Evolutionary conservation across 2,113 vertebrate species (phyloP).

Genomic region (Chaetura pelagica): DNA sequence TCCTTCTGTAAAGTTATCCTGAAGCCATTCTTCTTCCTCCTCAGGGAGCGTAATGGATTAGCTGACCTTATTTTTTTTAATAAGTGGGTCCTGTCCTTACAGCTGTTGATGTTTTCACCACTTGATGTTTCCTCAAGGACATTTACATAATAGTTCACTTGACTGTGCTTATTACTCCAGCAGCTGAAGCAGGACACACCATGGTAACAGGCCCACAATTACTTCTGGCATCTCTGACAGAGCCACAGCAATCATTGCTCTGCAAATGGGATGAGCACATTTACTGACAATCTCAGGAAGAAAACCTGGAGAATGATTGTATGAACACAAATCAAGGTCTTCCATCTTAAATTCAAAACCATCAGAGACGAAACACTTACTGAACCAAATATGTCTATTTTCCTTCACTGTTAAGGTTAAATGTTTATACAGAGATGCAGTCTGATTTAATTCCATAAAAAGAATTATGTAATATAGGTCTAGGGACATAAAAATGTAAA

Average conservation of each 20-base stretch:
- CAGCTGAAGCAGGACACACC: background rate
- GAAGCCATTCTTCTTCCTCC: background rate
- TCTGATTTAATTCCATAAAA: background rate
- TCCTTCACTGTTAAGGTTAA: background rate
- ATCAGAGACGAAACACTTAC: background rate
- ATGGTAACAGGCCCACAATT: background rate
- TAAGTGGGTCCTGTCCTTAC: background rate
- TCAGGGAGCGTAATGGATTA: background rate
- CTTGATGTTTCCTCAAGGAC: background rate
- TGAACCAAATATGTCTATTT: background rate
- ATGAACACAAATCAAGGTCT: background rate
- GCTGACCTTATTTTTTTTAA: background rate
- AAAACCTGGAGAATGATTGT: background rate
- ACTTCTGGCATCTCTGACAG: background rate
- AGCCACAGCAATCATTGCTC: background rate
- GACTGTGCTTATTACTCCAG: background rate
- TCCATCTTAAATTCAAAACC: background rate
- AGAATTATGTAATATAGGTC: background rate
- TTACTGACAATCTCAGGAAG: background rate
- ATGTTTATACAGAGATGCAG: background rate
- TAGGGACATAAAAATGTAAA: background rate
- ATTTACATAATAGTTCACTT: constrained; percentile 3
- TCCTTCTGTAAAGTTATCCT: background rate
- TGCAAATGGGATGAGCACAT: background rate
- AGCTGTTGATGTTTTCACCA: constrained; percentile 25